Conservation (phyloP, 2,797 vertebrate genomes). For the Eupleurogrammus muticus region DNA sequence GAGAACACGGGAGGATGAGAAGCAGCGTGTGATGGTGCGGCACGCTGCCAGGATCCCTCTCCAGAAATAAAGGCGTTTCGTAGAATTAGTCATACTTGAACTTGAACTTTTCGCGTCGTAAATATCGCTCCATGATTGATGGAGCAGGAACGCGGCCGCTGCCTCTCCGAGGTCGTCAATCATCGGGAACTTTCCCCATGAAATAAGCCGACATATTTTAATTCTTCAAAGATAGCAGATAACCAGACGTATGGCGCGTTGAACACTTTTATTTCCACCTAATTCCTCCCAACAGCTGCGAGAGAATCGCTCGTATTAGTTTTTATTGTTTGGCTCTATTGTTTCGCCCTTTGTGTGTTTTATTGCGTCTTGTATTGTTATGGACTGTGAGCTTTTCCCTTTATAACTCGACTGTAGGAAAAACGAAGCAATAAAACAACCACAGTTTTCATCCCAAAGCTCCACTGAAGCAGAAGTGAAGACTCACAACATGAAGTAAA, state of each 20-base stretch:
- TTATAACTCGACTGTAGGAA: too few species aligned
- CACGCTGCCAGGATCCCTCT: neutral
- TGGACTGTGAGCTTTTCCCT: too few species aligned
- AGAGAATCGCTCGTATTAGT: too few species aligned
- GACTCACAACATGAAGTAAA: too few species aligned
- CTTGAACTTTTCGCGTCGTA: conserved; percentile 3
- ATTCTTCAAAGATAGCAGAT: neutral
- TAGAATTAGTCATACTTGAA: neutral
- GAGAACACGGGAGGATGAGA: conserved; percentile 6
- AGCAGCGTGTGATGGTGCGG: neutral
- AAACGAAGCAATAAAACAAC: too few species aligned
- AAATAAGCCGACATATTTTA: neutral
- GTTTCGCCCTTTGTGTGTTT: too few species aligned
- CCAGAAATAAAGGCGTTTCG: neutral
- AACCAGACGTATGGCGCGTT: neutral
- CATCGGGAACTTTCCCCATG: neutral
- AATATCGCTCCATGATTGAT: conserved; percentile 6
- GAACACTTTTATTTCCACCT: neutral
- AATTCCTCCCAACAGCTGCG: too few species aligned
- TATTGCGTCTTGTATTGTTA: too few species aligned
- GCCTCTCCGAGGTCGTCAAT: neutral
- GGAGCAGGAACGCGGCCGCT: neutral
- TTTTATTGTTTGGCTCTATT: too few species aligned
- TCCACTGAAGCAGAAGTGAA: neutral
- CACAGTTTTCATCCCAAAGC: too few species aligned